Evolutionary conservation across 2,888 invertebrate species (phyloP).

Genomic region (Catocala sponsa): DNA sequence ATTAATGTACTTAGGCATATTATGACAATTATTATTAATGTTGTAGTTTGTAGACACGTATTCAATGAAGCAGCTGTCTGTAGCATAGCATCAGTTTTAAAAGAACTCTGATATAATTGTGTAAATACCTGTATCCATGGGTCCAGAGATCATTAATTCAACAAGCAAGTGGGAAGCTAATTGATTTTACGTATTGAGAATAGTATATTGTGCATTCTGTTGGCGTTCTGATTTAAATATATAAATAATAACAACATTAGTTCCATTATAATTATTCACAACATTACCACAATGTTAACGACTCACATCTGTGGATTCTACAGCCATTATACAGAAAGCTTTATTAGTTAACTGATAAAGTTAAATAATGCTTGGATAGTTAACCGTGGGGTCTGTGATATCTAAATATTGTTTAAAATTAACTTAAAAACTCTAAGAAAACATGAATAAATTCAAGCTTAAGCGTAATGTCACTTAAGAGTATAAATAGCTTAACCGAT

Average conservation of each 20-base stretch:
- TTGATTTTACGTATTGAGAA: conserved; percentile 6
- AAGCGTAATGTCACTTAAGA: conserved; percentile 23
- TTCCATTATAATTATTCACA: conserved; percentile 4
- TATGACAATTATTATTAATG: too few relatives aligned
- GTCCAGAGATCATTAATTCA: conserved; percentile 1
- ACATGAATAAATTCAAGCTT: conserved; percentile 10
- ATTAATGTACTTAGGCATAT: too few relatives aligned
- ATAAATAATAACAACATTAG: neutral
- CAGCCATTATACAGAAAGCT: neutral
- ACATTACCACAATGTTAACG: neutral
- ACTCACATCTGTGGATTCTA: neutral
- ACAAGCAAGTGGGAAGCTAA: neutral
- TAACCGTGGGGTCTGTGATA: neutral
- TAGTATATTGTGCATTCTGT: conserved; percentile 4
- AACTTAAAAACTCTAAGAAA: conserved; percentile 5
- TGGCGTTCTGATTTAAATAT: conserved; percentile 3
- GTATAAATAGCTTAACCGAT: conserved; percentile 36
- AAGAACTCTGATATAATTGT: too few relatives aligned
- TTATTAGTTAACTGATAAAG: neutral
- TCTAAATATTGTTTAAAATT: conserved; percentile 12
- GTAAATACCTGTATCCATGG: neutral
- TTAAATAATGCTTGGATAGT: neutral
- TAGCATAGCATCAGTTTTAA: too few relatives aligned
- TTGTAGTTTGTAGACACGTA: too few relatives aligned
- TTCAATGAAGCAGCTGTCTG: too few relatives aligned